Percentiles rank a stretch among this genome's conserved stretches.
These are phyloP conservation scores for Rhynchotus rufescens DNA, from an alignment of 2,797 vertebrate genomes.

Conservation along the genomic window DNA sequence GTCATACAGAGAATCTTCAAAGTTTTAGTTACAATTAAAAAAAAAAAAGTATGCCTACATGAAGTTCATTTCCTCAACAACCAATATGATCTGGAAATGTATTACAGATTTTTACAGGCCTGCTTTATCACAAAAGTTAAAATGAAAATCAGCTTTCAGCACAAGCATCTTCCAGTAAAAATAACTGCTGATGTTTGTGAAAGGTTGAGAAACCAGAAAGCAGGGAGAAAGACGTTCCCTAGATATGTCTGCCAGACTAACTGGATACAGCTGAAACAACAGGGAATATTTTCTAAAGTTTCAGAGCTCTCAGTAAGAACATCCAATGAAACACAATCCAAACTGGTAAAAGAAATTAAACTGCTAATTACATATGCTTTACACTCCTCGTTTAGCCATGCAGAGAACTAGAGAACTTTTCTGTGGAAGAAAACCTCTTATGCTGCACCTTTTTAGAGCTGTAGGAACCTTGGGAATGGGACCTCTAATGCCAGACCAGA, in stretches of 20 bases:
- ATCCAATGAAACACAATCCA: background rate
- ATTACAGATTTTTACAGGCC: background rate
- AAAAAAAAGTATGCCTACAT: background rate
- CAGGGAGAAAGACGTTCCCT: background rate
- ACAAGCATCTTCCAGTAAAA: background rate
- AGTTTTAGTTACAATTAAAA: background rate
- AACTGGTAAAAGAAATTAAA: background rate
- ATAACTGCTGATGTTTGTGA: background rate
- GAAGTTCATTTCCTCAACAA: background rate
- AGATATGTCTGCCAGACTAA: background rate
- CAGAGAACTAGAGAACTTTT: background rate
- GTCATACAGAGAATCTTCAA: background rate
- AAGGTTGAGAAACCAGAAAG: background rate
- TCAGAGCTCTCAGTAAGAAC: background rate
- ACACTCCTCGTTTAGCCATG: background rate
- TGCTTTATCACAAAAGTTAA: background rate
- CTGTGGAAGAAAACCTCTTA: background rate
- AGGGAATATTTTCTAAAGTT: background rate
- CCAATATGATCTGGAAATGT: background rate
- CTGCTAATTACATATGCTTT: background rate
- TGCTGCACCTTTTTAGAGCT: fast-evolving
- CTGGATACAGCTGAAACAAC: background rate
- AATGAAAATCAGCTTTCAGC: background rate
- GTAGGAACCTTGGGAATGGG: background rate
- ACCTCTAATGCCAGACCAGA: background rate